Conservation (phyloP, 1,140 invertebrate genomes). For the Diploscapter pachys region DNA sequence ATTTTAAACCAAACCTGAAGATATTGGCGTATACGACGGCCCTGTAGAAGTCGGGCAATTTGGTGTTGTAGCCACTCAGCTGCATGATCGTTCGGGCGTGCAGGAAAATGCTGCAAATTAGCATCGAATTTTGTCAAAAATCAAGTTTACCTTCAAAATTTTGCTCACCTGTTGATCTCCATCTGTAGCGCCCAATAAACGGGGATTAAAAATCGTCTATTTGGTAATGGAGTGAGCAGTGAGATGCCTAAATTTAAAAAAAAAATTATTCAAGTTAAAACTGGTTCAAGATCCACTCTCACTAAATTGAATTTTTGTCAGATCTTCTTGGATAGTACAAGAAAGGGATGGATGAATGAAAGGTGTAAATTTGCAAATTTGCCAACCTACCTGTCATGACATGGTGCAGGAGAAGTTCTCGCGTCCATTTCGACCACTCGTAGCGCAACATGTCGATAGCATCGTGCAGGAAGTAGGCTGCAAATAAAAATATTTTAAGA, state of each 20-base stretch:
- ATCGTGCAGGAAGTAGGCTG: conserved; percentile 47
- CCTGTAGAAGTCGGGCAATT: conserved; percentile 21
- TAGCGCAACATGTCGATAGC: conserved; percentile 47
- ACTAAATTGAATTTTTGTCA: too few relatives aligned
- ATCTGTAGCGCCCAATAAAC: conserved; percentile 49
- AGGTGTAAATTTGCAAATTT: too few relatives aligned
- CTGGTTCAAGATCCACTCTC: too few relatives aligned
- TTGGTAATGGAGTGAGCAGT: conserved; percentile 23
- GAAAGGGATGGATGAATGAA: too few relatives aligned
- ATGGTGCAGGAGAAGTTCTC: conserved; percentile 46
- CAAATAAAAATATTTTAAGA: conserved; percentile 24
- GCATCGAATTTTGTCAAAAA: conserved; percentile 17
- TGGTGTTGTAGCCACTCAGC: conserved; percentile 30
- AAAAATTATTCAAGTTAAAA: too few relatives aligned
- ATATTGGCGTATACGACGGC: conserved; percentile 39
- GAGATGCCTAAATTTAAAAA: conserved; percentile 17
- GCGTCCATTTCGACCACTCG: conserved; percentile 47
- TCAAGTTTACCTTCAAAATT: conserved; percentile 5
- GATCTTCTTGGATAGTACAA: too few relatives aligned
- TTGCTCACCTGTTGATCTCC: conserved; percentile 47
- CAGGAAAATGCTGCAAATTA: conserved; percentile 46
- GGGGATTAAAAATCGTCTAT: conserved; percentile 38
- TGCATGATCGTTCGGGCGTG: conserved; percentile 44
- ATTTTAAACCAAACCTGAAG: conserved; percentile 34
- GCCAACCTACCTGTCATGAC: conserved; percentile 13